phyloP scores from a whole-genome alignment of 2,113 vertebrate species.

The Bambusicola thoracicus region DNA sequence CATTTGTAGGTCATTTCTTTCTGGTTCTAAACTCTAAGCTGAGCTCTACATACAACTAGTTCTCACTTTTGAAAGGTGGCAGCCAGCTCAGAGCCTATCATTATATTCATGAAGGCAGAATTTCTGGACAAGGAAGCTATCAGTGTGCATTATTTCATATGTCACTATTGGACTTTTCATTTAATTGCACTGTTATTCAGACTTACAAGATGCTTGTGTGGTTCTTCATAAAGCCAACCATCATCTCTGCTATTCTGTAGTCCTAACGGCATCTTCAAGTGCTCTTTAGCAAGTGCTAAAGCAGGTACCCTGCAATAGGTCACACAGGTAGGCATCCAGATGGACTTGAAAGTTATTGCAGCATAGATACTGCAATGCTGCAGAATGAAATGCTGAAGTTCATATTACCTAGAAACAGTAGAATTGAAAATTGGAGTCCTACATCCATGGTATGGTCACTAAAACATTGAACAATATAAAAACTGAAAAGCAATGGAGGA shows the following conservation, averaged over 20 bases:
- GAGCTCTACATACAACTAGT: background rate
- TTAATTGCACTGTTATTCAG: constrained; percentile 17
- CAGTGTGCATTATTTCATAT: background rate
- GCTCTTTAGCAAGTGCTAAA: too few relatives aligned
- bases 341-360: background rate
- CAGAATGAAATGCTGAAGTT: background rate
- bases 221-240: background rate
- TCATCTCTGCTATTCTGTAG: background rate
- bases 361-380: background rate
- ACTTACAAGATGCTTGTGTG: background rate
- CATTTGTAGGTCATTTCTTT: fast-evolving
- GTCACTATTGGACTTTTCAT: background rate
- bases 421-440: background rate
- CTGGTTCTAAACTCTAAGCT: background rate
- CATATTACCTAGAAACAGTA: background rate
- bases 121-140: background rate
- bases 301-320: too few relatives aligned
- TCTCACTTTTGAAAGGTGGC: background rate
- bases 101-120: background rate
- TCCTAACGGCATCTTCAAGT: background rate
- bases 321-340: too few relatives aligned
- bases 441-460: background rate
- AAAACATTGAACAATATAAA: background rate
- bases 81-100: background rate
- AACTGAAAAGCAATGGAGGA: background rate